These are phyloP conservation scores for Conger conger DNA, from an alignment of 2,113 vertebrate species.

Conservation along the genomic window DNA sequence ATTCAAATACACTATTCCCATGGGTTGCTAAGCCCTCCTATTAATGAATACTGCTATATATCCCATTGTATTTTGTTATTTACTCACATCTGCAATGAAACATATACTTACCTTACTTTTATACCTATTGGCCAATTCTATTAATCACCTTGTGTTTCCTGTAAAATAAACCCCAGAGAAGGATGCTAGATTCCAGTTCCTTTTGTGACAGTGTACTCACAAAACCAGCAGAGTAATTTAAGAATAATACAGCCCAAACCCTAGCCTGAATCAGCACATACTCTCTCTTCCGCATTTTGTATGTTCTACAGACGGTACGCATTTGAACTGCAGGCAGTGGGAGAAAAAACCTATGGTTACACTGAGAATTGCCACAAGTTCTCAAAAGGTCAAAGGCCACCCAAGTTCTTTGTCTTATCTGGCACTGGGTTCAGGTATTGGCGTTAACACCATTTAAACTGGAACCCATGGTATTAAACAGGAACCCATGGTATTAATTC, in stretches of 20 bases:
- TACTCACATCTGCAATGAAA: not conserved
- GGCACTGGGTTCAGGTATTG: not conserved
- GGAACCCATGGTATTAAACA: conserved; percentile 48
- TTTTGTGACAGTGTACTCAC: conserved; percentile 1
- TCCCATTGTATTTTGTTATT: not conserved
- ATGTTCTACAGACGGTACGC: not conserved
- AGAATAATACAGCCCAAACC: not conserved
- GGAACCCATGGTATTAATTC: conserved; percentile 49
- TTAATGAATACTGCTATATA: not conserved
- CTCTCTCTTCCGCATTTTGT: not conserved
- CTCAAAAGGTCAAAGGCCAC: conserved; percentile 1
- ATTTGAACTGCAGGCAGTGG: not conserved
- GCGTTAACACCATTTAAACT: conserved; percentile 29
- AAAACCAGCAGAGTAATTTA: not conserved
- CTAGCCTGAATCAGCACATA: not conserved
- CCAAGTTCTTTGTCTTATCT: not conserved
- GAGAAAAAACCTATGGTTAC: not conserved
- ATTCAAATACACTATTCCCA: not conserved
- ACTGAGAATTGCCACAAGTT: no score
- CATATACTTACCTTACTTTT: not conserved
- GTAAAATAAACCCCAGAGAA: not conserved
- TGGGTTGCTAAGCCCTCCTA: not conserved
- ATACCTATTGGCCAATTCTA: not conserved
- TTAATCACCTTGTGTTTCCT: not conserved
- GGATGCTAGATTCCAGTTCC: not conserved